Conservation (phyloP, 2,888 invertebrate species). For the Andrena bicolor region DNA sequence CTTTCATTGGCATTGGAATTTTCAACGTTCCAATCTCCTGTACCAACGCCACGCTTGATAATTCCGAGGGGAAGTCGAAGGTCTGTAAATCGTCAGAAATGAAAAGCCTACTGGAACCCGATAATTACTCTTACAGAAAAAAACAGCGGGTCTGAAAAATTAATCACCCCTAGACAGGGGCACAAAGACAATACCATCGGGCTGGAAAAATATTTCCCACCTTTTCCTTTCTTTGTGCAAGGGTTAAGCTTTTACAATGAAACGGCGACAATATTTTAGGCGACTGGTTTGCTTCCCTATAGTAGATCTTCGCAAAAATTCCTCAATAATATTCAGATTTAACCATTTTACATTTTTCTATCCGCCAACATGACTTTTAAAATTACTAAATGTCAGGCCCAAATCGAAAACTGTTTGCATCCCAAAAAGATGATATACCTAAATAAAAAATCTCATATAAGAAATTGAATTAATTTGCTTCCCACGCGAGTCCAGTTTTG, state of each 20-base stretch:
- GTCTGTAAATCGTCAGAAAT: slow-evolving; percentile 9
- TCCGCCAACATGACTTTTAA: too few species aligned
- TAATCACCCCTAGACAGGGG: slow-evolving; percentile 73
- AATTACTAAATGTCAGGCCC: too few species aligned
- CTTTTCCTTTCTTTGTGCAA: slow-evolving; percentile 50
- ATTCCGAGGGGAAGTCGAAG: not conserved
- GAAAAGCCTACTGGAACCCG: slow-evolving; percentile 12
- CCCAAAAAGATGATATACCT: too few species aligned
- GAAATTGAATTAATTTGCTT: too few species aligned
- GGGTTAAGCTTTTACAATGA: slow-evolving; percentile 61
- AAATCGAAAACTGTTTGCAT: too few species aligned
- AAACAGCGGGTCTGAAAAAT: slow-evolving; percentile 68
- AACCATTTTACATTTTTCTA: too few species aligned
- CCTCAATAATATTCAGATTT: too few species aligned
- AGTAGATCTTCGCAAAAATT: too few species aligned
- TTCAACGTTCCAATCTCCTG: not conserved
- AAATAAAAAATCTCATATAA: too few species aligned
- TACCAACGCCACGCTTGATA: not conserved
- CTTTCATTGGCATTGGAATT: slow-evolving; percentile 4
- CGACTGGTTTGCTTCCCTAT: not conserved
- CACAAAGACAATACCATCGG: slow-evolving; percentile 74
- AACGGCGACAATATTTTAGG: slow-evolving; percentile 43
- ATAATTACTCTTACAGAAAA: slow-evolving; percentile 14
- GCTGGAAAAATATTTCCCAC: slow-evolving; percentile 78
- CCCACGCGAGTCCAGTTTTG: too few species aligned